A percentile compares a stretch with the other conserved stretches of the same genome.
phyloP scores from a whole-genome alignment of 2,113 vertebrate species.

The Antennarius striatus region DNA sequence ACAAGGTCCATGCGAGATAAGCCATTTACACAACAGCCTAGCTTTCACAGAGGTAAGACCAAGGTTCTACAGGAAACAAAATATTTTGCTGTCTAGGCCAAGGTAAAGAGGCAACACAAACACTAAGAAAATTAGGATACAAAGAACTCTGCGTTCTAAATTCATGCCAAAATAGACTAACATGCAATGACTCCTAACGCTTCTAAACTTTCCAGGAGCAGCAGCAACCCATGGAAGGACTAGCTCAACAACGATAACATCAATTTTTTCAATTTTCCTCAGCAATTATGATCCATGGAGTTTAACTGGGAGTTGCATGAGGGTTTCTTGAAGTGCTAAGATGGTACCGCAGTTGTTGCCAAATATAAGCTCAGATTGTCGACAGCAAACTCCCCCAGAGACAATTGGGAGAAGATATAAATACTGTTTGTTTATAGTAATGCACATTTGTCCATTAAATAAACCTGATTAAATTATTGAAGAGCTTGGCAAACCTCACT shows the following conservation, averaged over 20 bases:
- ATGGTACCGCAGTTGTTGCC: conserved; percentile 74
- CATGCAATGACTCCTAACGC: conserved; percentile 75
- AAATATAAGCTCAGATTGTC: conserved; percentile 69
- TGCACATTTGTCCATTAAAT: conserved; percentile 79
- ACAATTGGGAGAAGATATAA: conserved; percentile 67
- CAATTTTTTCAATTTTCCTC: conserved; percentile 48
- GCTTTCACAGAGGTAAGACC: conserved; percentile 76
- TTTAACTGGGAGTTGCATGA: conserved; percentile 46
- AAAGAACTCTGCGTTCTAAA: conserved; percentile 76
- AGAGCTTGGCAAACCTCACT: conserved; percentile 74
- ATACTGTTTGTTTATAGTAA: conserved; percentile 74
- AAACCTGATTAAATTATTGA: conserved; percentile 77
- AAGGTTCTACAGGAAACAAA: conserved; percentile 70
- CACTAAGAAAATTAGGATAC: conserved; percentile 71
- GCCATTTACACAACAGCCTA: conserved; percentile 75
- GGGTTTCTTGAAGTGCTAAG: conserved; percentile 61
- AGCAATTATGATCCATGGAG: conserved; percentile 48
- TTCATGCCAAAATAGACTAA: conserved; percentile 77
- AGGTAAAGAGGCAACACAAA: conserved; percentile 69
- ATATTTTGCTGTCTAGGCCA: conserved; percentile 64
- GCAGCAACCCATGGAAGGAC: conserved; percentile 45
- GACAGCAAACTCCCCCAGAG: conserved; percentile 67
- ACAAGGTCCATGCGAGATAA: conserved; percentile 77
- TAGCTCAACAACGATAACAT: conserved; percentile 61
- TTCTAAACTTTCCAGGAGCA: conserved; percentile 61